Evolutionary conservation across 2,797 vertebrate genomes (phyloP), one percentile per base, ranked within the genome.

Genomic region (Pitangus sulphuratus): DNA sequence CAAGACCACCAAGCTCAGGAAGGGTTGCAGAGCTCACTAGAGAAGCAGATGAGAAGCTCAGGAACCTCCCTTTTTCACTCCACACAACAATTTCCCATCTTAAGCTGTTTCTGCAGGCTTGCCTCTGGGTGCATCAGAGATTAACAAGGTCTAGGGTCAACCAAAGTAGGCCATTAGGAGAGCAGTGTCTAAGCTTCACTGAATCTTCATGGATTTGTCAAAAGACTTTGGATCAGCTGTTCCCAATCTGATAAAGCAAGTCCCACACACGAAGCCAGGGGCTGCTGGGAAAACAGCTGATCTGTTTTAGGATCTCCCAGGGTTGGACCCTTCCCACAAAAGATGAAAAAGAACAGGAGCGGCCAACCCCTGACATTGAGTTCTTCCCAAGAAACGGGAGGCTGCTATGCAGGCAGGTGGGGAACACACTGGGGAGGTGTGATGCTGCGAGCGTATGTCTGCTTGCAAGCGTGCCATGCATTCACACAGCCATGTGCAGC

Each of bases 141-240:
- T 91, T 93, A 93, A 47, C 72, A 93, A 80, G 57, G 77, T 76
- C 80, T 72, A 21, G 53, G 48, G 77, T 87, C 90, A 89, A 83
- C 24, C 10, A 70, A 79, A 81, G 44, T 20, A 81, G 69, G 64
- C 35, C 83, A 47, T 70, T 83, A 66, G 51, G 51, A 91, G 10
- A 84, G 24, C 1, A 2, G 24, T 26, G 40, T 53, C 66, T 69
- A 92, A 95, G 74, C 58, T 84, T 90, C 77, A 79, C 40, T 4
- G 17, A 76, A 60, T 92, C 74, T 87, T 76, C 44, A 12, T 53
- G 80, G 62, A 89, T 91, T 94, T 96, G 89, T 86, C 80, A 86
- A 87, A 57, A 96, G 51, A 56, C 25, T 58, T 88, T 71, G 77
- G 80, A 93, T 96, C 80, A 93, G 74, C 83, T 91, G 77, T 93